Percentiles rank a stretch among this genome's conserved stretches.
Conservation (phyloP, 2,888 invertebrate species). For the Acleris cristana region DNA sequence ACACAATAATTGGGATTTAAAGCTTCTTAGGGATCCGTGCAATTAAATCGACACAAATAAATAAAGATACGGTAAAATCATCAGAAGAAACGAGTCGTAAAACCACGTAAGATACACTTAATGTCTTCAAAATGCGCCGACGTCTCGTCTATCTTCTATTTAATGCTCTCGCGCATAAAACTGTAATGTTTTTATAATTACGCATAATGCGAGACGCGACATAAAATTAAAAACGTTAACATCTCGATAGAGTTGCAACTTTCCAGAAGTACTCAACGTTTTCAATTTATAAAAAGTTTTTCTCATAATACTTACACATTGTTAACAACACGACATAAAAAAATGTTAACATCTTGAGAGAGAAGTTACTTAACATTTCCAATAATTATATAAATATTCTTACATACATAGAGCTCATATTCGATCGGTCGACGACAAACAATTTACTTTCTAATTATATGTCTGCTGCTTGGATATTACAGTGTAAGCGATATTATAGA, state of each 20-base stretch:
- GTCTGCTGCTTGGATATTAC: slow-evolving; percentile 1
- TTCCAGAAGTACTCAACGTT: slow-evolving; percentile 23
- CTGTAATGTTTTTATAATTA: slow-evolving; percentile 29
- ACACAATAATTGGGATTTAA: too few relatives aligned
- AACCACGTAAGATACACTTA: slow-evolving; percentile 6
- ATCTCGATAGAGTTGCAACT: slow-evolving; percentile 27
- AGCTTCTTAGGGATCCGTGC: too few relatives aligned
- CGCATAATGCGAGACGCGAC: slow-evolving; percentile 19
- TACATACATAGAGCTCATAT: slow-evolving; percentile 2
- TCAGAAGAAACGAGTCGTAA: slow-evolving; percentile 1
- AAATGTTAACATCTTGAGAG: not conserved
- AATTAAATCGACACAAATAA: too few relatives aligned
- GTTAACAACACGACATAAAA: not conserved
- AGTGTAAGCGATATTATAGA: slow-evolving; percentile 15
- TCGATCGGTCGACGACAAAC: slow-evolving; percentile 21
- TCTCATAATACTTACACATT: not conserved
- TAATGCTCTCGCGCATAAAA: slow-evolving; percentile 23
- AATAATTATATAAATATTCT: not conserved
- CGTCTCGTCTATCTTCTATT: slow-evolving; percentile 17
- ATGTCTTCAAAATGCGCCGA: slow-evolving; percentile 3
- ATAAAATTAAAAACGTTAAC: slow-evolving; percentile 31
- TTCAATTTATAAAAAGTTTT: slow-evolving; percentile 1
- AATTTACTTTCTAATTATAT: slow-evolving; percentile 31
- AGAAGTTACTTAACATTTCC: too few relatives aligned
- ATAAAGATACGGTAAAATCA: not conserved